phyloP scores from a whole-genome alignment of 1,140 invertebrate species.

The Globodera rostochiensis region DNA sequence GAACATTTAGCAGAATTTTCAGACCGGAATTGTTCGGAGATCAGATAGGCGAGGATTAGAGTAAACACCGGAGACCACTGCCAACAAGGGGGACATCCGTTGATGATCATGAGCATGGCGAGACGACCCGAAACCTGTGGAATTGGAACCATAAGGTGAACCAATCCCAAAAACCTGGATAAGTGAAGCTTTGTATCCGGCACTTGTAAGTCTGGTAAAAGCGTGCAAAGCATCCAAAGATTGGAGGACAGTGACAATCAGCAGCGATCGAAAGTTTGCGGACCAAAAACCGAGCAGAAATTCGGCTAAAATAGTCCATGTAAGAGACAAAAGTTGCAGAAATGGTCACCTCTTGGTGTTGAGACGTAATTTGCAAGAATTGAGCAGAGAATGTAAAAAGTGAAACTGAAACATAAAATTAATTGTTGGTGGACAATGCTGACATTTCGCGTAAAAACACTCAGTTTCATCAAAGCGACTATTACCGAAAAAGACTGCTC shows the following conservation, averaged over 20 bases:
- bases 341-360: not conserved
- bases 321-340: not conserved
- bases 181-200: slow-evolving; percentile 24
- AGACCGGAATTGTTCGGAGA: slow-evolving; percentile 31
- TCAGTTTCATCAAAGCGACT: no score
- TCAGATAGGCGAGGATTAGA: slow-evolving; percentile 23
- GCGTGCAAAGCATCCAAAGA: slow-evolving; percentile 29
- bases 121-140: slow-evolving; percentile 28
- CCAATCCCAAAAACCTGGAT: slow-evolving; percentile 19
- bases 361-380: not conserved
- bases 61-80: slow-evolving; percentile 14
- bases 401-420: slow-evolving; percentile 10
- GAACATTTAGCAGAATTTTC: no score
- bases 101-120: slow-evolving; percentile 29
- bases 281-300: not conserved
- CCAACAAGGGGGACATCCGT: slow-evolving; percentile 12
- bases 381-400: slow-evolving; percentile 24
- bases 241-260: slow-evolving; percentile 6
- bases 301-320: not conserved
- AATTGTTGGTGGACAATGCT: slow-evolving; percentile 18
- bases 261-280: not conserved
- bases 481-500: not conserved
- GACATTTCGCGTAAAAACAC: not conserved
- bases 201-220: slow-evolving; percentile 30
- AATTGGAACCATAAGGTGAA: not conserved